phyloP scores from a whole-genome alignment of 2,113 vertebrate species.

The Platanista minor region DNA sequence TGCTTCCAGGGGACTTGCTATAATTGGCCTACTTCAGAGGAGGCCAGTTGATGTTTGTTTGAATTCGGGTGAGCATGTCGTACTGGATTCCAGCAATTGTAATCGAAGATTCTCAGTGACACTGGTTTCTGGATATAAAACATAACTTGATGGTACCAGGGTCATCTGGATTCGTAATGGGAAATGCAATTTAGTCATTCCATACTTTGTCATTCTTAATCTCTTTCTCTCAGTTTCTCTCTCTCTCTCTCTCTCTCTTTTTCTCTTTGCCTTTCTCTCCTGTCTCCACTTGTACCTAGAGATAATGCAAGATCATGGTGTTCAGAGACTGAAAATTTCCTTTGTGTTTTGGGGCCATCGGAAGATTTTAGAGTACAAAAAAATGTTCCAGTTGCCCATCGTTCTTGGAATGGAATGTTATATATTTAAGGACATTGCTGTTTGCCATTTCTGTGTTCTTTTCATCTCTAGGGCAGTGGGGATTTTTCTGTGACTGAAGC shows the following conservation, averaged over 20 bases:
- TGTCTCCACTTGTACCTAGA: neutral
- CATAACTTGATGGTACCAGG: neutral
- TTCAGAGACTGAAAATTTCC: neutral
- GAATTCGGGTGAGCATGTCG: neutral
- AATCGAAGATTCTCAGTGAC: neutral
- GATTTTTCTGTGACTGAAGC: neutral
- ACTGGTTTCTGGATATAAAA: neutral
- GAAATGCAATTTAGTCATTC: neutral
- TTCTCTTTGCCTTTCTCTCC: neutral
- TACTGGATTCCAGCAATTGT: neutral
- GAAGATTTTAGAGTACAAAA: slow-evolving; percentile 28
- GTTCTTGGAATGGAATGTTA: slow-evolving; percentile 34
- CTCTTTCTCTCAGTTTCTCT: too few relatives aligned
- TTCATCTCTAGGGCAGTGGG: neutral
- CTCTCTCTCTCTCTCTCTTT: neutral
- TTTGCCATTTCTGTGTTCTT: neutral
- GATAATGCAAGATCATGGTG: neutral
- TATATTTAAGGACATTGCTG: neutral
- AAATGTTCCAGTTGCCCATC: neutral
- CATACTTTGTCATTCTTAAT: neutral
- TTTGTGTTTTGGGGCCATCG: slow-evolving; percentile 12
- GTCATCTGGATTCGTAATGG: neutral
- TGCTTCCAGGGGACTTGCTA: neutral
- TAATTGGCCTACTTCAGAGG: neutral
- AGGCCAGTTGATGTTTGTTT: neutral